Conservation (phyloP, 37 sponge, comb jelly and placozoan species). For the Eunapius fragilis region DNA sequence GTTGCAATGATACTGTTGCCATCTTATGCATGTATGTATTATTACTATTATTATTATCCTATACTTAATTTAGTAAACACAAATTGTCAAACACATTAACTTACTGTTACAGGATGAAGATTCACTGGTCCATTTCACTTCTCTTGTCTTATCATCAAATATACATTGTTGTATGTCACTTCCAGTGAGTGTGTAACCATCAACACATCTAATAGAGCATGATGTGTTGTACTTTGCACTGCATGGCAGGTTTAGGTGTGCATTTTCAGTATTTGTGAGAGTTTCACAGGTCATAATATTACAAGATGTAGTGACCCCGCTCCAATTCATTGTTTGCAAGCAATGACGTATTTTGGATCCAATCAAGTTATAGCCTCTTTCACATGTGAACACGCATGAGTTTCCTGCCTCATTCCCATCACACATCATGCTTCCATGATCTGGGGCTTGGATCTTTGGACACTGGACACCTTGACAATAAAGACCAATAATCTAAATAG, state of each 20-base stretch:
- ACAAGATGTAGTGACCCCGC: neutral
- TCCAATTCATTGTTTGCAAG: neutral
- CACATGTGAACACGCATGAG: neutral
- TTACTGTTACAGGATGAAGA: neutral
- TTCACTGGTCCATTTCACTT: neutral
- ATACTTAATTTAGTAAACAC: too few species aligned
- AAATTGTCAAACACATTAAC: neutral
- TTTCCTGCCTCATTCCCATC: neutral
- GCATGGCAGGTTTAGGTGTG: neutral
- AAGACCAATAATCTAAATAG: neutral
- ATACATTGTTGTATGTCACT: neutral
- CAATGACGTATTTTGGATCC: neutral
- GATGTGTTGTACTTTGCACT: neutral
- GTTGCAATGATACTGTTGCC: too few species aligned
- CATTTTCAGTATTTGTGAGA: neutral
- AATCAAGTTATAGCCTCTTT: neutral
- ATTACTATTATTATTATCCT: too few species aligned
- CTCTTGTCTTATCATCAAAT: neutral
- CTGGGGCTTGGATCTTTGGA: neutral
- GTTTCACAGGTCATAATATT: neutral
- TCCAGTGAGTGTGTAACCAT: neutral
- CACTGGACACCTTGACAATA: neutral
- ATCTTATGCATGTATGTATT: too few species aligned
- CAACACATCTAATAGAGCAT: neutral
- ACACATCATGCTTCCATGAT: neutral